phyloP scores from a whole-genome alignment of 2,888 invertebrate species.

The Nasonovia ribisnigri region DNA sequence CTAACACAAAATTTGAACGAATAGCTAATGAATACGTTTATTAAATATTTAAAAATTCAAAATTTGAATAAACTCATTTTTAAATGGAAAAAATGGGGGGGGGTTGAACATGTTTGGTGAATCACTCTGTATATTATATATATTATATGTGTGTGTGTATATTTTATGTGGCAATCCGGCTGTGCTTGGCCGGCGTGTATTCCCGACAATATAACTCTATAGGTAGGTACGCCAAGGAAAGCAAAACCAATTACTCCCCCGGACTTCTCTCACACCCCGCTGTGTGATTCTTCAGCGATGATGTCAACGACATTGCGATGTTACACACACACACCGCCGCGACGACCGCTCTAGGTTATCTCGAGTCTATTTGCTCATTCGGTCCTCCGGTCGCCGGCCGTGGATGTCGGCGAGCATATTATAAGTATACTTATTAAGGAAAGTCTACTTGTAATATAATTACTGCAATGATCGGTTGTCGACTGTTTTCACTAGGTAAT shows the following conservation, averaged over 20 bases:
- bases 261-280: background rate
- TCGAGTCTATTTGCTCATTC: background rate
- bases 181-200: background rate
- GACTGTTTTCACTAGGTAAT: background rate
- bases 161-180: background rate
- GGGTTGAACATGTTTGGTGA: background rate
- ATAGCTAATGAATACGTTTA: background rate
- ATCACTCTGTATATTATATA: background rate
- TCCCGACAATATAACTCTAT: background rate
- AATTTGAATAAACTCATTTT: background rate
- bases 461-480: background rate
- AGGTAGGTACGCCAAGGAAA: background rate
- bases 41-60: background rate
- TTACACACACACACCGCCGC: background rate
- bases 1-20: background rate
- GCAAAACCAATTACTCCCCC: background rate
- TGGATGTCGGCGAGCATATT: background rate
- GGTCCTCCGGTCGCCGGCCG: background rate
- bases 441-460: too few relatives aligned
- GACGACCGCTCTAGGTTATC: background rate
- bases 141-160: background rate
- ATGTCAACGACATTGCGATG: background rate
- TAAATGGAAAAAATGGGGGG: background rate
- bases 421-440: too few relatives aligned
- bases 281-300: background rate